Base-by-base conservation (phyloP, 2,888 invertebrate species). In the Dolichomitus sp. region DNA sequence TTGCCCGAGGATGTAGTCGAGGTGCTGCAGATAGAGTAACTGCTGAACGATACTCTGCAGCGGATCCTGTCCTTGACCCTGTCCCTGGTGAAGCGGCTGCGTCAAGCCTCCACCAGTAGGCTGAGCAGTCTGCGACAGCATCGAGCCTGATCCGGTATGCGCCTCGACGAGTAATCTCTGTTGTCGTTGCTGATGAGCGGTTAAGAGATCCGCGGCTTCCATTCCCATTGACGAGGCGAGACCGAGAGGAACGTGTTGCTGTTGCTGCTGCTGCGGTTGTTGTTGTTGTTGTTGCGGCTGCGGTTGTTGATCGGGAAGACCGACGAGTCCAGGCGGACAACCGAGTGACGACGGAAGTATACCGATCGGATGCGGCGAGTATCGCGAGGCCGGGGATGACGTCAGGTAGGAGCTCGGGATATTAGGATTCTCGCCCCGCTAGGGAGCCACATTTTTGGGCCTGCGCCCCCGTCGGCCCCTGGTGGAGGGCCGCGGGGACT, bases 391-490 rank as follows among this genome's bases (percentile, higher is more conserved):
- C 72, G 81, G 63, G 73, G 87, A 77, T 83, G 90, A 88, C 87
- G 89, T 87, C 87, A 90, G 86, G 87, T 91, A 91, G 90, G 91
- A 89, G 87, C 88, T 88, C 90, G 91, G 90, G 89, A 88, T 90
- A 83, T 85, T 85, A 87, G 91, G 90, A 88, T 93, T 93, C 92
- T 93, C 93, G 93, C 93, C 93, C 93, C 93, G 93, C 93, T 93
- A 93, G 93, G 93, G 93, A 93, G 93, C 92, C 93, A 93, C 91
- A 89, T 93, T 93, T 89, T 93, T 93, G 93, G 93, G 93, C 93
- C 93, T 93, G 93, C 93, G 93, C 93, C 93, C 93, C 93, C 93
- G 93, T 90, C 93, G 93, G 93, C 93, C 93, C 92, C 93, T 91
- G 92, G 93, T 93, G 88, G 93, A 93, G 91, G 93, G 93, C 93